Evolutionary conservation across 2,888 invertebrate species (phyloP), one percentile per base, ranked within the genome.

Genomic region (Drosophila paracracens): DNA sequence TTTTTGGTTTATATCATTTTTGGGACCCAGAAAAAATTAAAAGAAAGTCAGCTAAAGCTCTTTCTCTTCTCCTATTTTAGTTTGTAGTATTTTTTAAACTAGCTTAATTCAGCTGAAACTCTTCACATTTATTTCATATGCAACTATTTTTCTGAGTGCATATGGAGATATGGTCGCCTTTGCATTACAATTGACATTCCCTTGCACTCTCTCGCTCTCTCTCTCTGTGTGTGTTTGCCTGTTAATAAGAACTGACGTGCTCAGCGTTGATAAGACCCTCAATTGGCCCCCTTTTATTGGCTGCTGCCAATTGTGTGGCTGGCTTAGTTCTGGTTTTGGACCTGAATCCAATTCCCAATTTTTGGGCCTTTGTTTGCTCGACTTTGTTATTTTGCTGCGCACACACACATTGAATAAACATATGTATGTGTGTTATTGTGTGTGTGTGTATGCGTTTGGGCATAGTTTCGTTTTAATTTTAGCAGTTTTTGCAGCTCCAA

Each of bases 251-350:
- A 43, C 10, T 57, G 78, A 53, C 50, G 52, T 58, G 71, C 43
- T 25, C 51, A 36, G 70, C 67, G 67, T 61, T 64, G 76, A 87
- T 87, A 83, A 81, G 73, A 53, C 61, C 48, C 48, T 68, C 35
- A 59, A 50, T 43, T 29, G 21, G 25, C 33, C 27, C 27, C 16
- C n/a, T 13, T 29, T 68, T 48, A 67, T 18, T 50, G 38, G n/a
- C 21, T 51, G 18, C 43, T 71, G 66, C 21, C 43, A 70, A 70
- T 81, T 87, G 70, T 86, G 64, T 73, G 60, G 74, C 51, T 61
- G 40, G 51, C 67, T 64, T 61, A 70, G 66, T 62, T 73, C 64
- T 64, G 67, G 66, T 64, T 73, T 62, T 62, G 65, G 71, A 57
- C 73, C 57, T 53, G 63, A 76, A 59, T 62, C 46, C 35, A 74